phyloP scores from a whole-genome alignment of 2,113 vertebrate species.

The Tyrannus savana region DNA sequence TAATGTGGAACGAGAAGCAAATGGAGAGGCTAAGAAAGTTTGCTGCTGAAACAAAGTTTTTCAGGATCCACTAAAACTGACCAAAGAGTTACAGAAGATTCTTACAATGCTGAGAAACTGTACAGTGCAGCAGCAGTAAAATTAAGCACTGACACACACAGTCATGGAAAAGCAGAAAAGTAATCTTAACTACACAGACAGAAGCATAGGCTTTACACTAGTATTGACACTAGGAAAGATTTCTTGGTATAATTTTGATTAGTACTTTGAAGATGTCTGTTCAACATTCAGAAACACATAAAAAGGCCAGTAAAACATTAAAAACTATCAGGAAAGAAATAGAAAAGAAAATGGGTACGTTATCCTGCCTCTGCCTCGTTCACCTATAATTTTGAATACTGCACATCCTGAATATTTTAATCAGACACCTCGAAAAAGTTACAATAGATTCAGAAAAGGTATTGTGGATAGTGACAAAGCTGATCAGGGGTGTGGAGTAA shows the following conservation, averaged over 20 bases:
- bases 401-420: neutral
- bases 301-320: neutral
- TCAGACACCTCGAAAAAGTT: neutral
- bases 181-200: neutral
- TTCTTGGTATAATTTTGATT: neutral
- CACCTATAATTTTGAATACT: neutral
- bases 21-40: neutral
- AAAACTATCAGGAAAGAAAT: neutral
- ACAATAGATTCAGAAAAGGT: neutral
- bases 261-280: neutral
- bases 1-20: neutral
- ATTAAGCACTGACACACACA: neutral
- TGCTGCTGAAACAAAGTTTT: neutral
- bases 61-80: neutral
- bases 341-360: conserved; percentile 4
- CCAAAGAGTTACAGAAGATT: neutral
- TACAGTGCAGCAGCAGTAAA: neutral
- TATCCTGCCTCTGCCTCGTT: neutral
- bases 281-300: neutral
- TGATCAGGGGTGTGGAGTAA: neutral
- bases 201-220: neutral
- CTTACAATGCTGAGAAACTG: neutral
- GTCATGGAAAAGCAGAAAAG: neutral
- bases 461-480: neutral
- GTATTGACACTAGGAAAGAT: neutral